phyloP scores from a whole-genome alignment of 53 echinoderm and acorn worm genomes.

The Astropecten irregularis region DNA sequence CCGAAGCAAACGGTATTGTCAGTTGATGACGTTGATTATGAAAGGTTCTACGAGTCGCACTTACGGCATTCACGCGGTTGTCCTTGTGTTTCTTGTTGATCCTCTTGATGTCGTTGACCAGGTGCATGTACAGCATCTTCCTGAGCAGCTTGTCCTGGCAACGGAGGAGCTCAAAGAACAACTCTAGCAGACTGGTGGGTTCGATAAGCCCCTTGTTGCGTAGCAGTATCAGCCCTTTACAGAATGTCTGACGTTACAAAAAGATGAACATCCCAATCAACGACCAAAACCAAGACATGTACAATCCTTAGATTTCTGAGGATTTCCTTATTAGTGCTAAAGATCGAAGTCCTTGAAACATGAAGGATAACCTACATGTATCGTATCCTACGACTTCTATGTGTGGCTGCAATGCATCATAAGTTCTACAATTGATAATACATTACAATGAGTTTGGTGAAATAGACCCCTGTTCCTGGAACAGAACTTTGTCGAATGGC shows the following conservation, averaged over 20 bases:
- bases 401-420: no score
- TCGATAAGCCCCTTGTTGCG: conserved; percentile 90
- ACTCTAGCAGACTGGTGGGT: conserved; percentile 86
- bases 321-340: no score
- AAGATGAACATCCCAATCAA: no score
- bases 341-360: no score
- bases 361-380: no score
- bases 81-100: conserved; percentile 92
- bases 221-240: conserved; percentile 90
- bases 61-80: conserved; percentile 91
- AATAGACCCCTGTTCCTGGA: no score
- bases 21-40: no score
- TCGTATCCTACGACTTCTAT: no score
- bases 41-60: no score
- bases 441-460: no score
- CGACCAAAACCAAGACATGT: neutral
- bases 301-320: neutral
- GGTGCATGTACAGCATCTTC: conserved; percentile 82
- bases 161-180: conserved; percentile 95
- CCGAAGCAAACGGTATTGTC: neutral
- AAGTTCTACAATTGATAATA: no score
- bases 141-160: conserved; percentile 90
- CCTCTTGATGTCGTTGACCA: conserved; percentile 93
- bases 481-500: no score
- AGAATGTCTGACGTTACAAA: conserved; percentile 67